Evolutionary conservation across 1,140 invertebrate species (phyloP).

Genomic region (Pteromalus puparum): DNA sequence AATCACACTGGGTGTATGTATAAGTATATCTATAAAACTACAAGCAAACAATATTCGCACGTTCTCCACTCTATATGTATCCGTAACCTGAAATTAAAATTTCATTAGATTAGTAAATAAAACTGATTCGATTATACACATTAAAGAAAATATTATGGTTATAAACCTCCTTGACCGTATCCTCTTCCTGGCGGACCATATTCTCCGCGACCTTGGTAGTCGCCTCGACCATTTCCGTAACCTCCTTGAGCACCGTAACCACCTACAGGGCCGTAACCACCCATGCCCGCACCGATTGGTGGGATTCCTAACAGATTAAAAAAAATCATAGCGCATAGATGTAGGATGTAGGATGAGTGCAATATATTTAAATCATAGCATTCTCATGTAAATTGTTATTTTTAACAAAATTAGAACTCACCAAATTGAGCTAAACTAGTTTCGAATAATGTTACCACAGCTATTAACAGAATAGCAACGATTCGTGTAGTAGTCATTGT

Average conservation of each 20-base stretch:
- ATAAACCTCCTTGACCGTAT: not conserved
- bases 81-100: not conserved
- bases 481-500: not conserved
- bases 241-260: not conserved
- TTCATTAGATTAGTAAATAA: too few relatives aligned
- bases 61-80: not conserved
- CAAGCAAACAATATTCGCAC: too few relatives aligned
- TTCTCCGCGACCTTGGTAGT: slow-evolving; percentile 12
- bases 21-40: too few relatives aligned
- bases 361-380: not conserved
- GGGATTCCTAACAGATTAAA: not conserved
- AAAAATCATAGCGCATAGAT: too few relatives aligned
- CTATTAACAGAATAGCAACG: not conserved
- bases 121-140: too few relatives aligned
- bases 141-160: not conserved
- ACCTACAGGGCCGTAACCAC: not conserved
- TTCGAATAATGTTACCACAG: not conserved
- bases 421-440: not conserved
- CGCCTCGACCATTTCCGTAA: not conserved
- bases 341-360: too few relatives aligned
- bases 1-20: not conserved
- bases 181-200: not conserved
- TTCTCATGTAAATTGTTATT: too few relatives aligned
- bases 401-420: not conserved
- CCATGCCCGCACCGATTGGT: too few relatives aligned